phyloP scores from a whole-genome alignment of 2,113 vertebrate genomes.

The Podarcis raffonei region DNA sequence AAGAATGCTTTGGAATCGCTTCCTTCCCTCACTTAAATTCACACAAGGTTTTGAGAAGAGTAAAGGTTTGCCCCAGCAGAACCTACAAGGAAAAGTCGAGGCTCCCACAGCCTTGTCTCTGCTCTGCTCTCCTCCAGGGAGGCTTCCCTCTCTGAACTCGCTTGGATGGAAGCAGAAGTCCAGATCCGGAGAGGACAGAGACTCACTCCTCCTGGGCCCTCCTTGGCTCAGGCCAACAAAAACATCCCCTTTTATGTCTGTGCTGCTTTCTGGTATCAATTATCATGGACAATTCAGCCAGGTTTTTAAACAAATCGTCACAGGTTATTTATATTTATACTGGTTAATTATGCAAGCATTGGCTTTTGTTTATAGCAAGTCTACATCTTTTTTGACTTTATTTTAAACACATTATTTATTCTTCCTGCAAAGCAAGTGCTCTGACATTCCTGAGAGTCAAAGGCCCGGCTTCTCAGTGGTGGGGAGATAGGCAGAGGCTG shows the following conservation, averaged over 20 bases:
- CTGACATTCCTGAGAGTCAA: background rate
- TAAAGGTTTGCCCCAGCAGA: background rate
- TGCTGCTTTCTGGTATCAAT: constrained; percentile 68
- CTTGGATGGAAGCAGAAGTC: constrained; percentile 3
- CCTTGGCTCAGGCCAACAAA: constrained; percentile 56
- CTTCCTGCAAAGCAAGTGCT: constrained; percentile 41
- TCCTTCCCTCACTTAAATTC: too few relatives aligned
- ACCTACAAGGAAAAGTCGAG: background rate
- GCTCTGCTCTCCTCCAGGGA: too few relatives aligned
- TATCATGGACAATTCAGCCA: constrained; percentile 64
- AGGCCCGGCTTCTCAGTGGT: background rate
- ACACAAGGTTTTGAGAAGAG: background rate
- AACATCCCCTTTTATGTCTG: constrained; percentile 59
- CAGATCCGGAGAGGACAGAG: constrained; percentile 44
- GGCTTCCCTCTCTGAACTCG: background rate
- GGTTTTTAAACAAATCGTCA: constrained; percentile 68
- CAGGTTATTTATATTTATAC: constrained; percentile 75
- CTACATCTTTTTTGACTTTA: constrained; percentile 54
- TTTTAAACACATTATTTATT: constrained; percentile 56
- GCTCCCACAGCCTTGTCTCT: too few relatives aligned
- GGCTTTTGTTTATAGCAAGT: constrained; percentile 66
- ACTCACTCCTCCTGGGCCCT: constrained; percentile 33
- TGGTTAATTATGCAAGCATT: constrained; percentile 69
- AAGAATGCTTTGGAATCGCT: background rate
- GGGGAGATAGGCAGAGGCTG: background rate